Evolutionary conservation across 2,797 vertebrate species (phyloP), one percentile per base, ranked within the genome.

Genomic region (Enteromius unitaeniatus): DNA sequence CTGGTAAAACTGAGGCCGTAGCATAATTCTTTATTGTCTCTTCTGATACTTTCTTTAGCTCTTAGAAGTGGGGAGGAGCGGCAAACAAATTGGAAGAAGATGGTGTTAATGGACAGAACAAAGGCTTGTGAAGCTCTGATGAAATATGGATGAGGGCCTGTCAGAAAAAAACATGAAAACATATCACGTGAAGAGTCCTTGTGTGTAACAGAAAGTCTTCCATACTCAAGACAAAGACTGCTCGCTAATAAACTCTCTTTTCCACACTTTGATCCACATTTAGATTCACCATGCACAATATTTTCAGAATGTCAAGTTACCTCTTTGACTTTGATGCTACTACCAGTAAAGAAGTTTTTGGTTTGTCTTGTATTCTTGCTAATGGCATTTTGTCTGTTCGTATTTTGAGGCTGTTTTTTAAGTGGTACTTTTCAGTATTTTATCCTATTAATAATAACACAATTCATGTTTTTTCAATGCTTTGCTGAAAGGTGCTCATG

Each of bases 71-170:
- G 62, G 45, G 37, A 49, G 4, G 74, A 84, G 75, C 21, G 26
- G 73, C 53, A 84, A 80, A 73, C 45, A 58, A 72, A 77, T 73
- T 72, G 68, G 40, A 84, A 69, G 6, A 67, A 47, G 28, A 84
- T 53, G 19, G 82, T 67, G 58, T 78, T 88, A 85, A 90, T 89
- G 81, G 83, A 58, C 73, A 88, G 87, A 91, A 89, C 81, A 90
- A 91, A 88, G 74, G 65, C 80, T 55, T 64, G 86, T 58, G 51
- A 17, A 83, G 88, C 62, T 88, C 87, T 45, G 65, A 55, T 86
- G 87, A 84, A 89, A 85, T 60, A 47, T 26, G 67, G 84, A 88
- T 84, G 75, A 91, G 87, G 78, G 72, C 76, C 87, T 84, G 85
- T 89, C 89, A 90, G 45, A 40, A 64, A 87, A 81, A 82, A 73